Conservation (phyloP, 2,113 vertebrate genomes). For the Archilochus colubris region DNA sequence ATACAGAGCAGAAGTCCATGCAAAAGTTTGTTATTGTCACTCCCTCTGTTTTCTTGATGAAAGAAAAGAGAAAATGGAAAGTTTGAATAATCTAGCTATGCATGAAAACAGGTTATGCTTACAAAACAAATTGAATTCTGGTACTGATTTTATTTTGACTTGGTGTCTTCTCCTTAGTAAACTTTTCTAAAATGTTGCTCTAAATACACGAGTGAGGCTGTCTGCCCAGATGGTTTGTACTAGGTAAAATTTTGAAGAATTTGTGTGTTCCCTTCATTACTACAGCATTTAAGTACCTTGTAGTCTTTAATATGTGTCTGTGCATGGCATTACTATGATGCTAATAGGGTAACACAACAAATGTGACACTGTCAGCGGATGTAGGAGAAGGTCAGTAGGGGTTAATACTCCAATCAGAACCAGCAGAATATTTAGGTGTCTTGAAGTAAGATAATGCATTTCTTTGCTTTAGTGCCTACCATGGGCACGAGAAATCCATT, state of each 20-base stretch:
- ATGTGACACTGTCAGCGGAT: background rate
- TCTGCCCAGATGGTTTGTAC: background rate
- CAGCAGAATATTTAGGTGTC: background rate
- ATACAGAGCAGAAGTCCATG: background rate
- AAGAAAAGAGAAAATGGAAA: background rate
- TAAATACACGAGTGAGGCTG: background rate
- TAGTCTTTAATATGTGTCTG: background rate
- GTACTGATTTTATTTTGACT: slow-evolving; percentile 10
- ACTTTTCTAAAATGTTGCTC: background rate
- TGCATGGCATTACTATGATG: background rate
- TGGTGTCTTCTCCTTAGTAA: background rate
- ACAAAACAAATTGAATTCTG: background rate
- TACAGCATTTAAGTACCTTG: background rate
- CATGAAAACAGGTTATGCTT: background rate
- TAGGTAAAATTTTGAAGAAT: background rate
- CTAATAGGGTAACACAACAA: accelerated
- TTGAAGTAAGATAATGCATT: background rate
- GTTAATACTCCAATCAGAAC: background rate
- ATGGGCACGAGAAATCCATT: background rate
- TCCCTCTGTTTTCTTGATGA: background rate
- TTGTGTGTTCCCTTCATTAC: background rate
- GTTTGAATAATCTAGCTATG: background rate
- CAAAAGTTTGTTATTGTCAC: background rate
- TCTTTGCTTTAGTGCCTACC: background rate
- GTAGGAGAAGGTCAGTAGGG: background rate